These are phyloP conservation scores for Drosophila buzzatii DNA, from an alignment of 2,888 invertebrate species.

Conservation along the genomic window DNA sequence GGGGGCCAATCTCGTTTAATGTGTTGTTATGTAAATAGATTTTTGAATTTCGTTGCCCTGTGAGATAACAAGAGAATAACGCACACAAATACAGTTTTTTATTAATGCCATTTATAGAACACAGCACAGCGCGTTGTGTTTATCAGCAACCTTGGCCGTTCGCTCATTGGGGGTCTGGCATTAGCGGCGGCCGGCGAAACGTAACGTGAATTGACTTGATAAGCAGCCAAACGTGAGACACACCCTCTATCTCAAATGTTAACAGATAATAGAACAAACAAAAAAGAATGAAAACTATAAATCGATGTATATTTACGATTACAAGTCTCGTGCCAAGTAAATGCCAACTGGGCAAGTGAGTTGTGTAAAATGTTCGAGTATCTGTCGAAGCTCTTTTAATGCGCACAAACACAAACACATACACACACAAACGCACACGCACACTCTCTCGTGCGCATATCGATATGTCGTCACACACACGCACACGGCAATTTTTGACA, in stretches of 20 bases:
- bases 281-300: conserved; percentile 1
- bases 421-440: not conserved
- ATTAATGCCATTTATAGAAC: conserved; percentile 58
- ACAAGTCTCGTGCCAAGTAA: conserved; percentile 43
- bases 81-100: conserved; percentile 19
- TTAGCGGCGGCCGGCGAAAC: conserved; percentile 25
- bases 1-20: conserved; percentile 25
- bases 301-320: conserved; percentile 26
- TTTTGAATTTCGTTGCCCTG: conserved; percentile 36
- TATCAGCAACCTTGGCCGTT: conserved; percentile 72
- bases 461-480: not conserved
- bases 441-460: conserved; percentile 8
- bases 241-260: conserved; percentile 54
- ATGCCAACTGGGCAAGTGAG: conserved; percentile 52
- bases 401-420: conserved; percentile 7
- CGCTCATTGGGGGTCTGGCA: conserved; percentile 57
- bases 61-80: conserved; percentile 17
- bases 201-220: conserved; percentile 64
- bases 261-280: conserved; percentile 26
- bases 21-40: conserved; percentile 51
- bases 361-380: conserved; percentile 41
- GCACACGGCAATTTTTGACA: conserved; percentile 57
- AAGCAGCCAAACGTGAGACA: conserved; percentile 72
- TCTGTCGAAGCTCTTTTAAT: conserved; percentile 15
- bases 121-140: conserved; percentile 12